Conservation (phyloP, 2,797 vertebrate genomes). For the Acipenser transmontanus region DNA sequence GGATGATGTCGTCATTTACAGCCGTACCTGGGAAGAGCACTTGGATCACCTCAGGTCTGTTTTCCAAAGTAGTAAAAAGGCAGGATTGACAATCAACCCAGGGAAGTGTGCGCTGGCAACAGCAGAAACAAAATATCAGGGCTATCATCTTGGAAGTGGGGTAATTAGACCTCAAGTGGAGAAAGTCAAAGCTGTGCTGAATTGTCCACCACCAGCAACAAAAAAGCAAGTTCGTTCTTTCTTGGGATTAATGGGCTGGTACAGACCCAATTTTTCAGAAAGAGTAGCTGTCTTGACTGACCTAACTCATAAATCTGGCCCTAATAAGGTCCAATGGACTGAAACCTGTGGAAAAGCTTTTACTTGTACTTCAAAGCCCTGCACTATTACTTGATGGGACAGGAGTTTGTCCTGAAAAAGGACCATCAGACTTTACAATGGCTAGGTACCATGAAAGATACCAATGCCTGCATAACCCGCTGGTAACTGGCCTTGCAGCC, state of each 20-base stretch:
- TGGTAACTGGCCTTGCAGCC: neutral
- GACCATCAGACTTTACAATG: conserved; percentile 1
- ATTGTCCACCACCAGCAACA: conserved; percentile 1
- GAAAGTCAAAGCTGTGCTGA: conserved; percentile 16
- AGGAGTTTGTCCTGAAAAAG: neutral
- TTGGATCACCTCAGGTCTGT: neutral
- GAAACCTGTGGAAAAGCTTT: neutral
- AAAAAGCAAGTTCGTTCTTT: conserved; percentile 16
- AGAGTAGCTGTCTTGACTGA: conserved; percentile 9
- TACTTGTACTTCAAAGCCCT: conserved; percentile 1
- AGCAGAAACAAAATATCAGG: conserved; percentile 12
- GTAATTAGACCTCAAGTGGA: conserved; percentile 14
- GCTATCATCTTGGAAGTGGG: conserved; percentile 8
- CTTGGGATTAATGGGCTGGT: conserved; percentile 16
- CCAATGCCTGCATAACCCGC: neutral
- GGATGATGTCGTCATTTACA: conserved; percentile 12
- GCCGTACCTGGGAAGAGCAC: conserved; percentile 12
- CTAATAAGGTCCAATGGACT: neutral
- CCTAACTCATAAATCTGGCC: neutral
- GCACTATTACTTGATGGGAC: conserved; percentile 1
- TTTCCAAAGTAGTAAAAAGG: neutral
- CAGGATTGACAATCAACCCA: conserved; percentile 10
- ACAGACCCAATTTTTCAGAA: conserved; percentile 14
- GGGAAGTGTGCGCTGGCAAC: conserved; percentile 5
- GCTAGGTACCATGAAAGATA: neutral